Evolutionary conservation across 2,888 invertebrate genomes (phyloP), one percentile per base, ranked within the genome.

Genomic region (Drosophila multiciliata): DNA sequence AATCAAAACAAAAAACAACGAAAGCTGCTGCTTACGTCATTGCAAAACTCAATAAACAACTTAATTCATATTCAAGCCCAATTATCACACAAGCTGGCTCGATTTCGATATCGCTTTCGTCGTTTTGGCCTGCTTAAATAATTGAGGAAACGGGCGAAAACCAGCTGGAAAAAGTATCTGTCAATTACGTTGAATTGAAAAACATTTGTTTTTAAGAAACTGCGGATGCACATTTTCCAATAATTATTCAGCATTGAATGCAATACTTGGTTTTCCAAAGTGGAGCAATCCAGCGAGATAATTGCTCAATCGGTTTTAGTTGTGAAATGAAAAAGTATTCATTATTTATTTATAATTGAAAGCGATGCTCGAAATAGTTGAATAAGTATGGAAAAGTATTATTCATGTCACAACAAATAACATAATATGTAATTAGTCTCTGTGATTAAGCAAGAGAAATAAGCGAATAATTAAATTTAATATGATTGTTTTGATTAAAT

Each of bases 61-160:
- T 76, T 48, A 48, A 66, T 79, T 70, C 42, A 57, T 35, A 69
- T 65, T 62, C 53, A 48, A 62, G 55, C 64, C 15, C 20, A 74
- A 68, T 66, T 60, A 70, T 66, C 57, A 69, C 62, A 65, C 58
- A 45, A 42, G 55, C 45, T 63, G 55, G 35, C 35, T 40, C 42
- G 17, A 36, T 49, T 49, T 36, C 63, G 57, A 45, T 38, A 5
- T 26, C 4, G 42, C 29, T 57, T 66, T 73, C 68, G 12, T 58
- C 4, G 15, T 9, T 54, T 36, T n/a, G 0, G 36, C 17, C 52
- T n/a, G 17, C 61, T 42, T 36, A 12, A 40, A 62, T 73, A 69
- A 80, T 82, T 78, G 81, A 75, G 87, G 79, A 87, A 87, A 76
- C 57, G 62, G 36, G 55, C 55, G 52, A 63, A 75, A 74, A 63